Base-by-base conservation (phyloP, 2,113 vertebrate genomes). In the Nettapus auritus region DNA sequence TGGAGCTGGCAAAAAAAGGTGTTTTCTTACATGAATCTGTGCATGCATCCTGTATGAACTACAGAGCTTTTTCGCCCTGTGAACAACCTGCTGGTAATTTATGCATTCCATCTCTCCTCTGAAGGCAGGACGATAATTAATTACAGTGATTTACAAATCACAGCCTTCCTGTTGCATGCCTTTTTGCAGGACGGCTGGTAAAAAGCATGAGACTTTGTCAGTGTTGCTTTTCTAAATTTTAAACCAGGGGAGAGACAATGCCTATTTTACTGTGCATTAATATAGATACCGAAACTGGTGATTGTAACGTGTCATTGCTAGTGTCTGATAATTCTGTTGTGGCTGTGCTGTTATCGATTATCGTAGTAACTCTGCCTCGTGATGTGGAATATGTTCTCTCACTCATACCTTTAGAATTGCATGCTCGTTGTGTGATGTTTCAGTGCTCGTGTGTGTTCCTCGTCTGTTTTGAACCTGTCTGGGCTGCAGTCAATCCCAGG, bases 301-400 rank as follows among this genome's bases (percentile, higher is more conserved):
- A 48, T 91, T 89, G 77, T 91, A 78, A 80, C 90, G 79, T 96
- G 23, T 76, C 90, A 42, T 71, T 95, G 63, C 73, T 93, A 16
- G 53, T 82, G 56, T 75, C 85, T 96, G 59, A 68, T 95, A 96
- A 88, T 95, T 94, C 71, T 80, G 4, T 92, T 88, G 94, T 90
- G 94, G 87, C 90, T 84, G 1, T 73, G 36, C 62, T 93, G 7
- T 57, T 92, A 94, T 96, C 95, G 95, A 97, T 97, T 89, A 63
- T 64, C 71, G 67, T 79, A 40, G 70, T 68, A 90, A 62, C 87
- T 48, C 23, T 88, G 55, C 88, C 88, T 88, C 8, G 25, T 85
- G 86, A 77, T 81, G 74, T 94, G 95, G 97, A 93, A 90, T 96
- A 63, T 12, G 28, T 96, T 91, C 64, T 86, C 84, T 95, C 77